Percentiles rank a stretch among this genome's conserved stretches.
phyloP scores from a whole-genome alignment of 2,888 invertebrate genomes.

The Ectemnius continuus region DNA sequence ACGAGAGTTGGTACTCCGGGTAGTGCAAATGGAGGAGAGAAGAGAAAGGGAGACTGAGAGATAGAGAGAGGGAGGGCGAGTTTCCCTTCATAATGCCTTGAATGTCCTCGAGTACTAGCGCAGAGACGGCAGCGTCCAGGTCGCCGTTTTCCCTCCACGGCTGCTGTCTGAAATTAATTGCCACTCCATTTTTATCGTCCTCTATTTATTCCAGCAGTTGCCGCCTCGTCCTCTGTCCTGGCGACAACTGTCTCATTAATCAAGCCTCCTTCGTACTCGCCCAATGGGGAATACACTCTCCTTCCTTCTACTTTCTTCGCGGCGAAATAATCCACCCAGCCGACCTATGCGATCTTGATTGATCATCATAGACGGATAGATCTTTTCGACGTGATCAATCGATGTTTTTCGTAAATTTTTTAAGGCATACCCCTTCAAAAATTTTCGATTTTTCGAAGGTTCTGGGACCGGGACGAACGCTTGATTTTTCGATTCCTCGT shows the following conservation, averaged over 20 bases:
- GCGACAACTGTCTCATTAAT: slow-evolving; percentile 69
- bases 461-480: too few species aligned
- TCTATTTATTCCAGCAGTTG: slow-evolving; percentile 70
- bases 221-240: slow-evolving; percentile 65
- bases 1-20: slow-evolving; percentile 17
- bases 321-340: slow-evolving; percentile 49
- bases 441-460: too few species aligned
- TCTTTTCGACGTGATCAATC: slow-evolving; percentile 40
- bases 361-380: slow-evolving; percentile 58
- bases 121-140: slow-evolving; percentile 46
- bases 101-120: slow-evolving; percentile 50
- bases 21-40: too few species aligned
- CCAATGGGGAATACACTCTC: slow-evolving; percentile 22
- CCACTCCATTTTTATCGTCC: slow-evolving; percentile 72
- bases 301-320: slow-evolving; percentile 36
- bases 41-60: slow-evolving; percentile 16
- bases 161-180: slow-evolving; percentile 71
- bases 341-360: slow-evolving; percentile 57
- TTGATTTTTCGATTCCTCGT: too few species aligned
- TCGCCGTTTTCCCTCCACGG: slow-evolving; percentile 56
- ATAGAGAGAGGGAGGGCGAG: slow-evolving; percentile 32
- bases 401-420: too few species aligned
- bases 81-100: slow-evolving; percentile 64
- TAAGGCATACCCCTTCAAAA: too few species aligned
- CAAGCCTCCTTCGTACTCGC: slow-evolving; percentile 61